Evolutionary conservation across 2,113 vertebrate genomes (phyloP), one percentile per base, ranked within the genome.

Genomic region (Callospermophilus lateralis): DNA sequence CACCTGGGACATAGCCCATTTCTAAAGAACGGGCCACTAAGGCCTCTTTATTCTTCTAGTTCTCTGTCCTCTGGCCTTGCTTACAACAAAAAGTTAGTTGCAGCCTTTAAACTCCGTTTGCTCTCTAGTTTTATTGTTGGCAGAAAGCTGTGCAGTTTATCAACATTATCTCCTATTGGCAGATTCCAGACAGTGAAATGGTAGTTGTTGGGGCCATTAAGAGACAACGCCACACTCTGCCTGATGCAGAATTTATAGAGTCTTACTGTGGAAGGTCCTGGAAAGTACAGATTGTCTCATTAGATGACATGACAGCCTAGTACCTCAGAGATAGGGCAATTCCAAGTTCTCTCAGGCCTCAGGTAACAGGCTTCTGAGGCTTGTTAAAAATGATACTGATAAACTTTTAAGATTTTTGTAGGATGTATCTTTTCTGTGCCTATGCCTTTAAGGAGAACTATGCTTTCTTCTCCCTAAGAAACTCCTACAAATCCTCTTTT

Each of bases 231-330:
- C 84, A 90, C 39, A 72, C 92, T 95, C 96, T 90, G 90, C 86
- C 97, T 97, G 97, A 83, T 97, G 63, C 87, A 97, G 97, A 96
- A 98, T 98, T 98, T 98, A 98, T 96, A 51, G 84, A 96, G 83
- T 78, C 96, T 98, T 4, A 0, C 84, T 88, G 94, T 89, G 90
- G 96, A 98, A 98, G 97, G 95, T 98, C 97, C 91, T 73, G 73
- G 96, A 95, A 91, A 97, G 97, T 88, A 88, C 80, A 97, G 98
- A 97, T 96, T 67, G 78, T 97, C 98, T 98, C 94, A 96, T 98
- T 98, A 98, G 84, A 89, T 94, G 68, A 97, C 98, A 98, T 95
- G 96, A 98, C 97, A 98, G 97, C 72, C 61, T 87, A 96, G 93
- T 78, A 88, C 98, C 94, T 88, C 39, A 74, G 95, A 96, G 94